phyloP scores from a whole-genome alignment of 2,797 vertebrate genomes.

The Pygocentrus nattereri region DNA sequence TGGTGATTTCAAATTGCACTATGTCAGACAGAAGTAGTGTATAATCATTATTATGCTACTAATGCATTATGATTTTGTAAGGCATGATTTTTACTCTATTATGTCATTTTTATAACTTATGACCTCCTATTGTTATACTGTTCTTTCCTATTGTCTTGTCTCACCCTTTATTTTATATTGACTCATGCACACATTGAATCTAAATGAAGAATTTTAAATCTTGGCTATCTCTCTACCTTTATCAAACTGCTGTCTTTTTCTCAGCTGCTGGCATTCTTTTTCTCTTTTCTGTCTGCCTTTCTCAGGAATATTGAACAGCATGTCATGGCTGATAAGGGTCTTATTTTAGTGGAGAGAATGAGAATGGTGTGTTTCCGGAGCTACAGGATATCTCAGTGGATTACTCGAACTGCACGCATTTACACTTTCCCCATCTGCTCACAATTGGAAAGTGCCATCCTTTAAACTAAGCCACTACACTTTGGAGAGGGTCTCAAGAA shows the following conservation, averaged over 20 bases:
- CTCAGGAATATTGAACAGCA: constrained; percentile 17
- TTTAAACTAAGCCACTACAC: constrained; percentile 11
- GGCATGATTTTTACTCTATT: no score
- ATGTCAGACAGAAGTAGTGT: no score
- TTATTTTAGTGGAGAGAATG: constrained; percentile 30
- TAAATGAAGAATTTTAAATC: neutral
- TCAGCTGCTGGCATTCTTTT: neutral
- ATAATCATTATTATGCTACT: neutral
- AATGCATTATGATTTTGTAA: no score
- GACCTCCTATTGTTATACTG: no score
- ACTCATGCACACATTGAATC: neutral
- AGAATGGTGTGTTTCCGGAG: constrained; percentile 9
- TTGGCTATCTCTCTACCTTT: neutral
- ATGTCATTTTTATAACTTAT: neutral
- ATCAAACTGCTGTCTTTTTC: neutral
- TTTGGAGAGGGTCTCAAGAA: constrained; percentile 5
- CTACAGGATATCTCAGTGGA: constrained; percentile 21
- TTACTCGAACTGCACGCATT: constrained; percentile 23
- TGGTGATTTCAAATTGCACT: no score
- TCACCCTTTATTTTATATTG: neutral
- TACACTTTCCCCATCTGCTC: constrained; percentile 17
- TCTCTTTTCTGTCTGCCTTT: neutral
- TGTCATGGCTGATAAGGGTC: constrained; percentile 31
- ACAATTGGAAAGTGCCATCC: constrained; percentile 20
- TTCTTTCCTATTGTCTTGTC: neutral